Percentiles rank a stretch among this genome's conserved stretches.
Evolutionary conservation across 2,797 vertebrate species (phyloP).

Genomic region (Lagorchestes hirsutus): DNA sequence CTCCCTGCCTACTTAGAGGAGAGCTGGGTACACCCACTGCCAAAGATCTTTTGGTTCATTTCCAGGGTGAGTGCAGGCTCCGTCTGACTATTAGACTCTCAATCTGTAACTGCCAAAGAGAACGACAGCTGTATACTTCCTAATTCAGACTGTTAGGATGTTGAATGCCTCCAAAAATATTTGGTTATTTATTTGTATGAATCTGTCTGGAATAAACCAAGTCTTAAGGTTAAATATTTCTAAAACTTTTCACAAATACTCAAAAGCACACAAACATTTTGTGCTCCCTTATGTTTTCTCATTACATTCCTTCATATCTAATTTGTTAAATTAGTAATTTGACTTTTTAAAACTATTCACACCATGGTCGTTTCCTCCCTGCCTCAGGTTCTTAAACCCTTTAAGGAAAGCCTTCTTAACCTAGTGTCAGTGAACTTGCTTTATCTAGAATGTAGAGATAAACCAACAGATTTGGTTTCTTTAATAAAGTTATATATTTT

Average conservation of each 20-base stretch:
- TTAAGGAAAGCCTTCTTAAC: neutral
- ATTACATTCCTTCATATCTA: neutral
- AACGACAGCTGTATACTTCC: neutral
- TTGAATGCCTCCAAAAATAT: neutral
- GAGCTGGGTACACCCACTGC: neutral
- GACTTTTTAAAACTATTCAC: slow-evolving; percentile 33
- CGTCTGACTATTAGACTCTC: neutral
- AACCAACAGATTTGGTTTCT: neutral
- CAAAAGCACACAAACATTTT: neutral
- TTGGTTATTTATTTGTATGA: neutral
- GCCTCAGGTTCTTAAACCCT: neutral
- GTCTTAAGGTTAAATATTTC: neutral
- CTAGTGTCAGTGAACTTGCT: neutral
- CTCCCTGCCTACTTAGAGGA: neutral
- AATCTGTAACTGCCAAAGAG: neutral
- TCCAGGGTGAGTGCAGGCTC: neutral
- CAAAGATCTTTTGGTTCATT: neutral
- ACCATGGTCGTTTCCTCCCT: neutral
- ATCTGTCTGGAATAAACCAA: neutral
- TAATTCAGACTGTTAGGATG: neutral
- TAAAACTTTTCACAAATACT: neutral
- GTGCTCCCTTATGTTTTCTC: neutral
- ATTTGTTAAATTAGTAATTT: slow-evolving; percentile 37
- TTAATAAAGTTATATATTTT: neutral
- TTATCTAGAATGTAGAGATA: neutral